A percentile compares a stretch with the other conserved stretches of the same genome.
Conservation (phyloP, 1,140 invertebrate species). For the Macrosteles quadrilineatus region DNA sequence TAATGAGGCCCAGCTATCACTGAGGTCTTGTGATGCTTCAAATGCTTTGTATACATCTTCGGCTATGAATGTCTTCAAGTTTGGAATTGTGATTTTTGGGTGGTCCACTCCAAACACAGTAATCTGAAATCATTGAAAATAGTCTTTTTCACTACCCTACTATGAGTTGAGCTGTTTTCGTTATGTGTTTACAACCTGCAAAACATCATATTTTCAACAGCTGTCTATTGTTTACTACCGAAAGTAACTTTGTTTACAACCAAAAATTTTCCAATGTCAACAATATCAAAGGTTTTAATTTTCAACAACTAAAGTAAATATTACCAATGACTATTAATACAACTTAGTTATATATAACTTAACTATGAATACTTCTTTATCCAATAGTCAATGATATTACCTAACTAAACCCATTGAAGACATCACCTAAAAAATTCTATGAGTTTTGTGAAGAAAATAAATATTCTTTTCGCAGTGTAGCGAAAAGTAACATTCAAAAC, state of each 20-base stretch:
- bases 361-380: background rate
- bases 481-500: too few species aligned
- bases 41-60: background rate
- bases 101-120: conserved; percentile 10
- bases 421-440: too few species aligned
- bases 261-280: background rate
- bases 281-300: background rate
- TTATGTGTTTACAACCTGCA: background rate
- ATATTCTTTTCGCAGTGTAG: background rate
- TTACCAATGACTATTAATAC: background rate
- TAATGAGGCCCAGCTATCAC: background rate
- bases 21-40: background rate
- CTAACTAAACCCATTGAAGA: too few species aligned
- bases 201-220: too few species aligned
- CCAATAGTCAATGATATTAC: too few species aligned
- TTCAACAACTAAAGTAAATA: too few species aligned
- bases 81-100: conserved; percentile 4
- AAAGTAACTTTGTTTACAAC: too few species aligned
- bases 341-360: background rate
- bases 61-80: background rate
- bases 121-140: background rate
- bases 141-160: background rate
- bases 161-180: background rate
- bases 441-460: background rate
- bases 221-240: too few species aligned